A percentile compares a stretch with the other conserved stretches of the same genome.
Evolutionary conservation across 2,888 invertebrate species (phyloP).

Genomic region (Orthosia gothica): DNA sequence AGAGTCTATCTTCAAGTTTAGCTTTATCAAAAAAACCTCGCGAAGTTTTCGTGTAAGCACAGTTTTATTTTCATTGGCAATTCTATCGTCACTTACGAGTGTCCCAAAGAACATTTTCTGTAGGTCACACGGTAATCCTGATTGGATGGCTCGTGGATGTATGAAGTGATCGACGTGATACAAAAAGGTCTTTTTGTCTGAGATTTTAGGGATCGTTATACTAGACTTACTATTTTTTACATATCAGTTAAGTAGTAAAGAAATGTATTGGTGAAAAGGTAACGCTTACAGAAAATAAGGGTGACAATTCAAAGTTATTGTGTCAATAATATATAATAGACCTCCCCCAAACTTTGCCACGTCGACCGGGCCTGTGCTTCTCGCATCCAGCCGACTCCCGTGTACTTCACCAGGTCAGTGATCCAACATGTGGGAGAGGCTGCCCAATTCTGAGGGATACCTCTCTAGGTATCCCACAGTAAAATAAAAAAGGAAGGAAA

Average conservation of each 20-base stretch:
- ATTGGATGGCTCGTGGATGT: constrained; percentile 19
- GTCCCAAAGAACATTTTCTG: constrained; percentile 30
- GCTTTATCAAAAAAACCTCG: constrained; percentile 56
- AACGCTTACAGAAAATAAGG: background rate
- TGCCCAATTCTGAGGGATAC: too few relatives aligned
- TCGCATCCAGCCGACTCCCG: background rate
- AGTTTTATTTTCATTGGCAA: constrained; percentile 63
- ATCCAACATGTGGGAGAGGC: background rate
- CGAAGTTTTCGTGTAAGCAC: constrained; percentile 40
- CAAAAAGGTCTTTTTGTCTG: background rate
- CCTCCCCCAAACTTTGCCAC: background rate
- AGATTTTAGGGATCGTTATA: background rate
- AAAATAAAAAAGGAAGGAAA: too few relatives aligned
- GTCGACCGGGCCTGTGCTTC: background rate
- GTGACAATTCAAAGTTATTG: background rate
- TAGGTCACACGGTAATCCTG: constrained; percentile 35
- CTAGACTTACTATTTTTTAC: background rate
- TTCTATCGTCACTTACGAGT: constrained; percentile 53
- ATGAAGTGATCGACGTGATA: background rate
- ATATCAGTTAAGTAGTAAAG: too few relatives aligned
- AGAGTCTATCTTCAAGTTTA: constrained; percentile 43
- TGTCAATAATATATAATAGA: background rate
- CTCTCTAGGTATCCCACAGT: too few relatives aligned
- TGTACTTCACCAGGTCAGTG: background rate
- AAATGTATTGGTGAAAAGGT: background rate